Conservation (phyloP, 2,888 invertebrate species). For the Mamestra brassicae region DNA sequence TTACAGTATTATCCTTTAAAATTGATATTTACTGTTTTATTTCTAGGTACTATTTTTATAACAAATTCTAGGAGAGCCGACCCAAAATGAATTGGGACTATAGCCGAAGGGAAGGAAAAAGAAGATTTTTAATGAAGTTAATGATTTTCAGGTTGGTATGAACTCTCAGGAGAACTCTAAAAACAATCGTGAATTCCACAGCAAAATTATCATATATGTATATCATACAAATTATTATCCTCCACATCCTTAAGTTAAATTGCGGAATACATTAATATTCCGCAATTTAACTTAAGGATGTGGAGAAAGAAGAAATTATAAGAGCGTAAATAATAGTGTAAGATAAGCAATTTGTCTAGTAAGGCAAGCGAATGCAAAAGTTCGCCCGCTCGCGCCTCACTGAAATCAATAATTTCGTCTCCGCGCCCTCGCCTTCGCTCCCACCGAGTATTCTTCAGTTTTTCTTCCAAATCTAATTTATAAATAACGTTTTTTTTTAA, state of each 20-base stretch:
- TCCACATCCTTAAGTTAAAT: too few species aligned
- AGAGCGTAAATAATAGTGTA: slow-evolving; percentile 70
- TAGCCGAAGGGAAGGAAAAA: too few species aligned
- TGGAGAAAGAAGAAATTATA: slow-evolving; percentile 39
- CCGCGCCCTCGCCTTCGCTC: slow-evolving; percentile 68
- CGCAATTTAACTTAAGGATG: slow-evolving; percentile 38
- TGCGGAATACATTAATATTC: too few species aligned
- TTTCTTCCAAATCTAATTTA: slow-evolving; percentile 57
- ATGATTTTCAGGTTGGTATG: neutral
- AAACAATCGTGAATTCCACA: slow-evolving; percentile 1
- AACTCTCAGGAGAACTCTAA: neutral
- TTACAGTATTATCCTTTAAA: slow-evolving; percentile 30
- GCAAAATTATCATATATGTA: neutral
- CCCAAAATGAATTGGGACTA: too few species aligned
- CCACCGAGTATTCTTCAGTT: slow-evolving; percentile 42
- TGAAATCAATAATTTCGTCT: slow-evolving; percentile 88
- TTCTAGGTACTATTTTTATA: too few species aligned
- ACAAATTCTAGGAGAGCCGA: too few species aligned
- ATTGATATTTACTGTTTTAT: neutral
- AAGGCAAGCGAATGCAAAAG: slow-evolving; percentile 83
- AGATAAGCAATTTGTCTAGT: slow-evolving; percentile 79
- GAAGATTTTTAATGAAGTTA: neutral
- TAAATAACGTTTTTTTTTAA: slow-evolving; percentile 32
- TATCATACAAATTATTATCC: too few species aligned
- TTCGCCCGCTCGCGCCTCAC: slow-evolving; percentile 76